Percentiles rank a stretch among this genome's conserved stretches.
These are phyloP conservation scores for Eilema depressum DNA, from an alignment of 2,888 invertebrate genomes.

Conservation along the genomic window DNA sequence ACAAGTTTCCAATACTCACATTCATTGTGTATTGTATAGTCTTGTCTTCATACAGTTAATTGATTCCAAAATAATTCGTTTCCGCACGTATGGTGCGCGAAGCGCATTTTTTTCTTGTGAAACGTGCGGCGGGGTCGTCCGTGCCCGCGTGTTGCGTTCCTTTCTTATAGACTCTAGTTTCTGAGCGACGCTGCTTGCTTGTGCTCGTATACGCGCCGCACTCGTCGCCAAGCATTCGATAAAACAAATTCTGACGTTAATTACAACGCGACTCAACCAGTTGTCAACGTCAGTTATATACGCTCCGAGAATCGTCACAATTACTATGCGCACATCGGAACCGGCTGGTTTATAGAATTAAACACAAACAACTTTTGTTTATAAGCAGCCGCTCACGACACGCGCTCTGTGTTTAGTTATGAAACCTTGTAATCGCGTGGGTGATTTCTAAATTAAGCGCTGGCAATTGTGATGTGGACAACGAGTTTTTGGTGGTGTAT, in stretches of 20 bases:
- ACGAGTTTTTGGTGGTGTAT: slow-evolving; percentile 65
- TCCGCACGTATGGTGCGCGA: slow-evolving; percentile 48
- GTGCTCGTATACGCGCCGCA: slow-evolving; percentile 63
- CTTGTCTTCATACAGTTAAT: slow-evolving; percentile 46
- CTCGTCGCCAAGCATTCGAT: slow-evolving; percentile 38
- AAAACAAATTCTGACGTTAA: slow-evolving; percentile 34
- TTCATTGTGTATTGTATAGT: not conserved
- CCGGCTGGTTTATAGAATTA: slow-evolving; percentile 54
- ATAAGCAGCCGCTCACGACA: slow-evolving; percentile 70
- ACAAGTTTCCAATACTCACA: not conserved
- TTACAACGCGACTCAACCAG: slow-evolving; percentile 46
- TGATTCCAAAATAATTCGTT: slow-evolving; percentile 50
- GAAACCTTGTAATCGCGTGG: slow-evolving; percentile 78
- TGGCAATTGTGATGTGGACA: slow-evolving; percentile 69
- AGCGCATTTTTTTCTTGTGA: slow-evolving; percentile 59
- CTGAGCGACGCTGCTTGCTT: slow-evolving; percentile 63
- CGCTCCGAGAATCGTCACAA: slow-evolving; percentile 57
- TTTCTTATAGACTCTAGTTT: slow-evolving; percentile 72
- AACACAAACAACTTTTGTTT: slow-evolving; percentile 71
- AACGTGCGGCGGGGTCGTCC: slow-evolving; percentile 59
- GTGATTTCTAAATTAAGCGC: slow-evolving; percentile 77
- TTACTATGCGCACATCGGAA: slow-evolving; percentile 63
- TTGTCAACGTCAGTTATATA: slow-evolving; percentile 45
- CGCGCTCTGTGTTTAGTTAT: slow-evolving; percentile 70
- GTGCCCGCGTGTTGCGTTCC: slow-evolving; percentile 59